Evolutionary conservation across 2,888 invertebrate genomes (phyloP).

Genomic region (Pristionchus mayeri): DNA sequence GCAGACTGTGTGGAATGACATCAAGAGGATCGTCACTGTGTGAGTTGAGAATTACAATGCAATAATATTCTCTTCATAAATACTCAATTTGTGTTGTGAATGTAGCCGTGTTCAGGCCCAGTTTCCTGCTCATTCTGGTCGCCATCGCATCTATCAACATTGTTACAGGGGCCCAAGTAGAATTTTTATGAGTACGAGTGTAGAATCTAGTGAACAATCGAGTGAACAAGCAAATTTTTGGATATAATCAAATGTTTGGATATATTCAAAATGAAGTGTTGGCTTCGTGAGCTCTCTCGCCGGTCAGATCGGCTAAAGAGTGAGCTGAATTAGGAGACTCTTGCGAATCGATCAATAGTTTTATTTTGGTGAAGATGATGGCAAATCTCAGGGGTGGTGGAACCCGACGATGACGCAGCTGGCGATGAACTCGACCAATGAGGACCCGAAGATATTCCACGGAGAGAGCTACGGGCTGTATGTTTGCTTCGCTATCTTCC

Average conservation of each 20-base stretch:
- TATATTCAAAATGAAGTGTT: no score
- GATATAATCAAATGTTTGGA: no score
- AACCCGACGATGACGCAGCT: slow-evolving; percentile 47
- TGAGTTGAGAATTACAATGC: neutral
- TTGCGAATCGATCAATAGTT: no score
- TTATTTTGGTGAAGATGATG: neutral
- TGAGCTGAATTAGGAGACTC: no score
- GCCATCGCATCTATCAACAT: slow-evolving; percentile 30
- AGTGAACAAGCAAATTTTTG: no score
- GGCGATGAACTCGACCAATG: slow-evolving; percentile 43
- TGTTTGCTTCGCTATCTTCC: neutral
- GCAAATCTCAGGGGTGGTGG: slow-evolving; percentile 41
- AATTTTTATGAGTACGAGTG: neutral
- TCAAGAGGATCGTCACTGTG: slow-evolving; percentile 40
- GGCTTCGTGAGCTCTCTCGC: no score
- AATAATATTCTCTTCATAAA: neutral
- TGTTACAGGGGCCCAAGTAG: slow-evolving; percentile 44
- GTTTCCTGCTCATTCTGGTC: slow-evolving; percentile 31
- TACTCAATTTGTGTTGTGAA: neutral
- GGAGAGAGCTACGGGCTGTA: slow-evolving; percentile 42
- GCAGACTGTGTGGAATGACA: slow-evolving; percentile 5
- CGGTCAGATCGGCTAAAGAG: no score
- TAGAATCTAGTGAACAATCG: no score
- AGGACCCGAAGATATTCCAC: slow-evolving; percentile 26
- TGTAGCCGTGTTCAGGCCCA: neutral